Percentiles rank a stretch among this genome's conserved stretches.
These are phyloP conservation scores for Hydrocynus forskahlii DNA, from an alignment of 2,797 vertebrate species.

Conservation along the genomic window DNA sequence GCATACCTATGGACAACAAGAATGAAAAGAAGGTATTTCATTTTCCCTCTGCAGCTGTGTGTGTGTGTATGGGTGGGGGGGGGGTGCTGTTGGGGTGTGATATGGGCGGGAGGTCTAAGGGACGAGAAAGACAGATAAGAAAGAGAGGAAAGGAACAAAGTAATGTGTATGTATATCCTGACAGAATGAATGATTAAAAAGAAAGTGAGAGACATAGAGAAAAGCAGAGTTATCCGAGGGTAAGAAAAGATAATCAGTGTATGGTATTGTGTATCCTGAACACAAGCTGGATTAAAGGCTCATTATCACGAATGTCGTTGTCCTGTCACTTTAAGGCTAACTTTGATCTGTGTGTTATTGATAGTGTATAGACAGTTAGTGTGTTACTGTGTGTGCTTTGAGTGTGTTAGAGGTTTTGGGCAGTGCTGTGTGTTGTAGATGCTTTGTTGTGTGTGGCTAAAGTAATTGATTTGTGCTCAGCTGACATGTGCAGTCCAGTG, in stretches of 20 bases:
- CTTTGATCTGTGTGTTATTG: constrained; percentile 1
- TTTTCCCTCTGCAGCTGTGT: constrained; percentile 64
- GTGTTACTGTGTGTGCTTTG: constrained; percentile 6
- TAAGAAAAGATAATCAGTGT: constrained; percentile 52
- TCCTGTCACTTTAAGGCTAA: constrained; percentile 33
- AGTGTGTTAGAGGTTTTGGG: background rate
- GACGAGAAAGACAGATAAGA: constrained; percentile 4
- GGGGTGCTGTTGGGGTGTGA: constrained; percentile 52
- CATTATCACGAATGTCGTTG: constrained; percentile 14
- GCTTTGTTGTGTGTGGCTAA: constrained; percentile 25
- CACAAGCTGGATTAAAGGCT: constrained; percentile 4
- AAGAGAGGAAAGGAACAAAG: background rate
- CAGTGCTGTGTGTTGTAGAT: constrained; percentile 27
- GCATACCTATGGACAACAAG: constrained; percentile 93
- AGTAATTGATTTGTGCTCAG: constrained; percentile 12
- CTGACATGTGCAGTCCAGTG: constrained; percentile 9
- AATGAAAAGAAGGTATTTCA: constrained; percentile 93
- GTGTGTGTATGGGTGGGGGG: constrained; percentile 46
- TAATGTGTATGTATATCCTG: background rate
- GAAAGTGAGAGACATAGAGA: constrained; percentile 24
- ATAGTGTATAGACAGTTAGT: constrained; percentile 16
- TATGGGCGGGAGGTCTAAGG: constrained; percentile 52
- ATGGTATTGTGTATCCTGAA: constrained; percentile 16
- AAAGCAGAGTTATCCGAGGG: constrained; percentile 49
- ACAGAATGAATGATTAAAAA: background rate